Evolutionary conservation across 2,113 vertebrate genomes (phyloP), one percentile per base, ranked within the genome.

Genomic region (Aramus guarauna): DNA sequence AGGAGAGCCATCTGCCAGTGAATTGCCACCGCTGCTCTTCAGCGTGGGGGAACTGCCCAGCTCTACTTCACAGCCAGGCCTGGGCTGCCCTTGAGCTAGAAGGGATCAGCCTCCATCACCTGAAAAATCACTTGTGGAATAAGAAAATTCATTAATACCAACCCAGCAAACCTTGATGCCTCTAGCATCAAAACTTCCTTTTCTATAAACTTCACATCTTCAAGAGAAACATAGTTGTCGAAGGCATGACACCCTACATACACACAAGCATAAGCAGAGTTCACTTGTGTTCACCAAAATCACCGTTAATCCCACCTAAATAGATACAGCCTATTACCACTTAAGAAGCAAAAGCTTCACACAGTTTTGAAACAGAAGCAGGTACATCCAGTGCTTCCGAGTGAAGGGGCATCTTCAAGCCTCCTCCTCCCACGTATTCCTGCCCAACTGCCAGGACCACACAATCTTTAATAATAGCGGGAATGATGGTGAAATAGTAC

Each of bases 31-130:
- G 0, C 12, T 63, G 59, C 50, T 58, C 59, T 36, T 50, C 36
- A 32, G 16, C 7, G 0, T 6, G 12, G 55, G 6, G 9, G 11
- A 41, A 19, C 11, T 47, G 20, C 34, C 29, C 4, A 0, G 30
- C 14, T 55, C 47, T 7, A 9, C 20, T 24, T n/a, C 45, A 53
- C 37, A 88, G 56, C 9, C 1, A 3, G 56, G 19, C 47, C 10
- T 12, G 14, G 4, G 8, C 5, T 3, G 2, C 9, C 9, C 32
- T 27, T 16, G 16, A 13, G 21, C 45, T 47, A 18, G 7, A 32
- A 60, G 26, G 9, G 36, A 18, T 60, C 36, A 5, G 21, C 17
- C 34, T 47, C 20, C 36, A 39, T 10, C n/a, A 79, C n/a, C 47
- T 47, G 24, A 36, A 36, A 73, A 48, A 62, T 26, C n/a, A 27